Base-by-base conservation (phyloP, 2,797 vertebrate species). In the Salmo trutta region DNA sequence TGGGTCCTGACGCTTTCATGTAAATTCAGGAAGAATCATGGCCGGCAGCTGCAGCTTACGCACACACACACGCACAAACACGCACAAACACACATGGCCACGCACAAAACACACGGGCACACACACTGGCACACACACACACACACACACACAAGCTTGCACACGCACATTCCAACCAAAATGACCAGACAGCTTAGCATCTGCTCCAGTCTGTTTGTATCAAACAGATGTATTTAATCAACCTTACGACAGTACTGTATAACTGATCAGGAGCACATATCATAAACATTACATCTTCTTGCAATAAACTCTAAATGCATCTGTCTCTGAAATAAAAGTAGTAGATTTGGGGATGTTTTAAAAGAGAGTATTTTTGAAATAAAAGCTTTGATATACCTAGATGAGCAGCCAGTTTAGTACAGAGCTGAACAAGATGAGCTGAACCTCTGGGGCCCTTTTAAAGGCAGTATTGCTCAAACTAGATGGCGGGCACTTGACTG, bases 401-500 rank as follows among this genome's bases (percentile, higher is more conserved):
- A 54, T 67, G 83, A 87, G 87, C 87, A 83, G 80, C 88, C 77
- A 74, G 79, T 81, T 83, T 78, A 81, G 87, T 86, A 81, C 88
- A 83, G 90, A 17, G 10, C 71, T 65, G 41, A 59, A 77, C 16
- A 10, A 4, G 81, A 41, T 65, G 79, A 82, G 83, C 81, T 79
- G 86, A 86, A 88, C 83, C 87, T 89, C 89, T 74, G 85, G 92
- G 90, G 90, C 87, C 79, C 91, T 85, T 87, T 93, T 92, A 90
- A 87, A 84, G 86, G 86, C 88, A 79, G 86, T 89, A 91, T 88
- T 84, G 85, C 87, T 90, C 86, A 82, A 86, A 89, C 88, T 86
- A 83, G 82, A 86, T 83, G 19, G 90, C 92, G 92, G 92, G 88
- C 88, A 88, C 90, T 91, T 90, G 88, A 91, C 89, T 91, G 89